Base-by-base conservation (phyloP, 2,113 vertebrate species). In the Peucedramus taeniatus region DNA sequence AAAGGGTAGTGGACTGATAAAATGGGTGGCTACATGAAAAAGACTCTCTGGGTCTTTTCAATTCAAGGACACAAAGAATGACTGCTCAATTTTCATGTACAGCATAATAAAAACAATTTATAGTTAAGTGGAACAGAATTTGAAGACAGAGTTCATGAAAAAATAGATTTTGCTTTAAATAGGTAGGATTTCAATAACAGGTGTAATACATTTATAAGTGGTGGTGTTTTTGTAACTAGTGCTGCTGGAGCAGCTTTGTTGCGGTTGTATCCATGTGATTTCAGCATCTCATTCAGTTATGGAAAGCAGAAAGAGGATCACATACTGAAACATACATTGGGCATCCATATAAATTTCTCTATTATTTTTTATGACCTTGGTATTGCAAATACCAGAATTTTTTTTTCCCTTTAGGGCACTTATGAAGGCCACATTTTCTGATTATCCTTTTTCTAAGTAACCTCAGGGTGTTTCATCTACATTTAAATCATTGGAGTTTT, bases 111-210 rank as follows among this genome's bases (percentile, higher is more conserved):
- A 95, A 45, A 86, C 9, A 89, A 91, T 74, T 61, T 45, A 31
- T 44, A 66, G 10, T 53, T 47, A 81, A 64, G 33, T 74, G 50
- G 83, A 93, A 77, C 33, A 80, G 23, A 45, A 66, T 75, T 66
- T 81, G 39, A 90, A 57, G 76, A 50, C 6, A 33, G 40, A n/a
- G 86, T 94, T 74, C 6, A 42, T 30, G 39, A 96, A 93, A 28
- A 83, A 26, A 59, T 44, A n/a, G 39, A 31, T 82, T 96, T 97
- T 64, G 10, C 10, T 79, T 95, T 64, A 95, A 96, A 91, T 80
- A 59, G 9, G 44, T 60, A 35, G 20, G 5, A 66, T 85, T 96
- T 96, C 80, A 95, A 26, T 94, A 89, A 90, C 27, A 69, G 45
- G 60, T 54, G 69, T 59, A 94, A 93, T 42, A 24, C 4, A 7